phyloP scores from a whole-genome alignment of 2,113 vertebrate species.

The Leuciscus idus region DNA sequence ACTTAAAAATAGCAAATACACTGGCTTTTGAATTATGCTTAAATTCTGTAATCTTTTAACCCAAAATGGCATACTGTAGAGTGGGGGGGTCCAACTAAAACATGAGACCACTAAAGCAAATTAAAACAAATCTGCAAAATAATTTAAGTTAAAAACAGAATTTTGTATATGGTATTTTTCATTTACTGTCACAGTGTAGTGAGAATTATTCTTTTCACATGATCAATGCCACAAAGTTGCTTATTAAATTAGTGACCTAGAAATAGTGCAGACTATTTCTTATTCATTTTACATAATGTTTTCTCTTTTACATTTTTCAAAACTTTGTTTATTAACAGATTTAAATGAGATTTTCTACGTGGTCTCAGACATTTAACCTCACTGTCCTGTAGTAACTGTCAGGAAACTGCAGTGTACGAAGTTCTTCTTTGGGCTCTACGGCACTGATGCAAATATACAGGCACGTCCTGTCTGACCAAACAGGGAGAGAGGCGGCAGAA shows the following conservation, averaged over 20 bases:
- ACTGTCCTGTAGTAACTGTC: neutral
- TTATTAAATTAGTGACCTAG: constrained; percentile 15
- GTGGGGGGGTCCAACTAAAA: neutral
- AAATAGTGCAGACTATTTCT: neutral
- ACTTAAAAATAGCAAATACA: constrained; percentile 3
- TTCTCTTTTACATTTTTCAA: neutral
- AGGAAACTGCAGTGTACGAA: neutral
- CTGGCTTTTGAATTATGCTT: neutral
- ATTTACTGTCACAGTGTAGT: neutral
- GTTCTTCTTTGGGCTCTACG: neutral
- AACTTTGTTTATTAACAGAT: neutral
- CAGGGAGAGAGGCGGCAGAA: constrained; percentile 58
- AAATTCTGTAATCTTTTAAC: neutral
- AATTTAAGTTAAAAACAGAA: neutral
- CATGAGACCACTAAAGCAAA: neutral
- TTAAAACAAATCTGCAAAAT: neutral
- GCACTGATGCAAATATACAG: neutral
- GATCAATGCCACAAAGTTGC: neutral
- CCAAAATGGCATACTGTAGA: neutral
- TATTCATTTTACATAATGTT: too few species aligned
- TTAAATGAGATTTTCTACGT: neutral
- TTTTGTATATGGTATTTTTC: neutral
- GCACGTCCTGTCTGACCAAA: constrained; percentile 35
- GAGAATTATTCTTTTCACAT: neutral
- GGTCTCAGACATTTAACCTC: neutral